These are phyloP conservation scores for Mirza zaza DNA, from an alignment of 2,113 vertebrate species.

Conservation along the genomic window DNA sequence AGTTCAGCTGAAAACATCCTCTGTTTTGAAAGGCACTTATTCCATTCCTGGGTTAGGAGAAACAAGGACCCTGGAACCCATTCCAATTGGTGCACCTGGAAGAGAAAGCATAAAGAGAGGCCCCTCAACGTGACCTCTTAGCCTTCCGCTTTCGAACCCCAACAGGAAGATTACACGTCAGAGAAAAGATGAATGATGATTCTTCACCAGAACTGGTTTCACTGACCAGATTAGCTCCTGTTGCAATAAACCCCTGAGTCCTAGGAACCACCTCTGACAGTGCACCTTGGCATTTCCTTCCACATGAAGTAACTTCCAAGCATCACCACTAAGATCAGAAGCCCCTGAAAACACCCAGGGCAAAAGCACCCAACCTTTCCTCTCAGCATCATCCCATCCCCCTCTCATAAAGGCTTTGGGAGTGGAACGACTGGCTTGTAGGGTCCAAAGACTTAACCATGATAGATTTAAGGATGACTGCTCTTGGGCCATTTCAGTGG, in stretches of 20 bases:
- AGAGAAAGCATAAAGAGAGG: neutral
- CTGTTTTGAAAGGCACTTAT: neutral
- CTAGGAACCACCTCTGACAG: neutral
- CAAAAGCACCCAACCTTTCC: neutral
- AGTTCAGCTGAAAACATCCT: neutral
- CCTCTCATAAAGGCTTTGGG: neutral
- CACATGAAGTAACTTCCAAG: neutral
- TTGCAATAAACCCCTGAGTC: neutral
- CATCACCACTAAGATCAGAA: neutral
- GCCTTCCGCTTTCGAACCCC: neutral
- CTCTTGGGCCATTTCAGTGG: neutral
- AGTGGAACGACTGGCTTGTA: neutral
- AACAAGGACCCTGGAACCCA: neutral
- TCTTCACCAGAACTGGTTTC: neutral
- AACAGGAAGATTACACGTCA: neutral
- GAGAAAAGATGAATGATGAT: neutral
- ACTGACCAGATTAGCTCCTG: neutral
- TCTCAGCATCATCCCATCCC: neutral
- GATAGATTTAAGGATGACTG: neutral
- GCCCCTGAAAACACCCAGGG: neutral
- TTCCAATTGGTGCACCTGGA: neutral
- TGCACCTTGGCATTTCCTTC: neutral
- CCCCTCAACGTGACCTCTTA: too few species aligned
- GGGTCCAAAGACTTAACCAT: neutral
- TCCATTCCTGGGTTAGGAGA: neutral